Evolutionary conservation across 2,113 vertebrate species (phyloP).

Genomic region (Pollachius pollachius): DNA sequence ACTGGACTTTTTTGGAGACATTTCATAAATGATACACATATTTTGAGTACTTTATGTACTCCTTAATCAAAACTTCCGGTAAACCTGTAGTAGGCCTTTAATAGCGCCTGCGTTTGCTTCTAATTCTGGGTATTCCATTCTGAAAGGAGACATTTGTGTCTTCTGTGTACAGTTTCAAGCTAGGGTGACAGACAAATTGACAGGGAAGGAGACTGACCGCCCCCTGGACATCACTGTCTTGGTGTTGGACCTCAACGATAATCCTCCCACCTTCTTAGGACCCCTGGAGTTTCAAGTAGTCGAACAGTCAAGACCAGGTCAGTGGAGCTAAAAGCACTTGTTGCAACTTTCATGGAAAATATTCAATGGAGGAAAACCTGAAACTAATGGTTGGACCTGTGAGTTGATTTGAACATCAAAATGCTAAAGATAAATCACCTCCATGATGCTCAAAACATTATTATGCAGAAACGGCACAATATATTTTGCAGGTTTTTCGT

Average conservation of each 20-base stretch:
- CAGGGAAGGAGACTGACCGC: constrained; percentile 71
- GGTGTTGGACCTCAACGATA: constrained; percentile 83
- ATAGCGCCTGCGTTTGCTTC: neutral
- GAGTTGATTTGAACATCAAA: too few species aligned
- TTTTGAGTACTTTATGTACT: too few species aligned
- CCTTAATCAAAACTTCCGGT: too few species aligned
- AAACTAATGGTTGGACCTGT: too few species aligned
- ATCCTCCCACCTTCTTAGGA: constrained; percentile 74
- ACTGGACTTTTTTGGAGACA: too few species aligned
- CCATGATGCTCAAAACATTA: too few species aligned
- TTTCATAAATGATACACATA: too few species aligned
- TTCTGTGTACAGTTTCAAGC: constrained; percentile 68
- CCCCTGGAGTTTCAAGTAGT: constrained; percentile 55
- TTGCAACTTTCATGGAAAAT: neutral
- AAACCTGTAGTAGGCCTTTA: too few species aligned
- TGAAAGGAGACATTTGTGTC: neutral
- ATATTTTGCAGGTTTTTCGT: too few species aligned
- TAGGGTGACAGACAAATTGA: constrained; percentile 59
- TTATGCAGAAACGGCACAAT: too few species aligned
- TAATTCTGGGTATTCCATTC: neutral
- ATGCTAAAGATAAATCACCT: too few species aligned
- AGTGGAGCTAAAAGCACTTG: constrained; percentile 25
- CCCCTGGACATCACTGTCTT: constrained; percentile 72
- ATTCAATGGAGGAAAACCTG: neutral
- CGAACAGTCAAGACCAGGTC: constrained; percentile 78